Evolutionary conservation across 2,113 vertebrate species (phyloP), one percentile per base, ranked within the genome.

Genomic region (Pterocles orientalis): DNA sequence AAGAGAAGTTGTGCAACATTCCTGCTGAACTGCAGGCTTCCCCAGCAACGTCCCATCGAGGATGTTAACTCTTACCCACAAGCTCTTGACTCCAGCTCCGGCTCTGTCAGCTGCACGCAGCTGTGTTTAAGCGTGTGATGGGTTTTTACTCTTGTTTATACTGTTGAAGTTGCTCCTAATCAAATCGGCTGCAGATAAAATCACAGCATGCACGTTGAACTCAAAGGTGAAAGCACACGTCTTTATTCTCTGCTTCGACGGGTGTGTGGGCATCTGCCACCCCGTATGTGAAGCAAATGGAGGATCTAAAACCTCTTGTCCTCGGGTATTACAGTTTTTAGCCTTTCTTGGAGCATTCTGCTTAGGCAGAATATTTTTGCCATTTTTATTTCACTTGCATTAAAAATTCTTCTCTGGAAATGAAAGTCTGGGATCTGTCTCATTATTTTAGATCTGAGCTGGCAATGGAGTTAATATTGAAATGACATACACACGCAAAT

Each of bases 381-480:
- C 51, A 26, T 41, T 56, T 50, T 79, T 47, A n/a, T 86, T 94
- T 82, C 12, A 33, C n/a, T 82, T 58, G 43, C 41, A 65, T 82
- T 94, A 80, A 84, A 92, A 88, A 68, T 86, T 31, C 68, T 84
- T 82, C 84, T 47, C 54, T 94, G 82, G 75, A 94, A 93, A 90
- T 47, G 28, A 90, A 58, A 90, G 71, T 15, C 58, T 90, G 31
- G 47, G 57, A 54, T 89, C 81, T 88, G 50, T 87, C 91, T 91
- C 71, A 80, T 92, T 94, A 88, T 92, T 94, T 95, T 18, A 89
- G 91, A 85, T 82, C 66, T 76, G 70, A 91, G 70, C 70, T 95
- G 90, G 81, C 69, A 89, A 89, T 36, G 33, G 66, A 77, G 72
- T 84, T 93, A 91, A 78, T 91, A 85, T 87, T 91, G 79, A 94